These are phyloP conservation scores for Himalopsyche phryganea DNA, from an alignment of 1,140 invertebrate species.

Conservation along the genomic window DNA sequence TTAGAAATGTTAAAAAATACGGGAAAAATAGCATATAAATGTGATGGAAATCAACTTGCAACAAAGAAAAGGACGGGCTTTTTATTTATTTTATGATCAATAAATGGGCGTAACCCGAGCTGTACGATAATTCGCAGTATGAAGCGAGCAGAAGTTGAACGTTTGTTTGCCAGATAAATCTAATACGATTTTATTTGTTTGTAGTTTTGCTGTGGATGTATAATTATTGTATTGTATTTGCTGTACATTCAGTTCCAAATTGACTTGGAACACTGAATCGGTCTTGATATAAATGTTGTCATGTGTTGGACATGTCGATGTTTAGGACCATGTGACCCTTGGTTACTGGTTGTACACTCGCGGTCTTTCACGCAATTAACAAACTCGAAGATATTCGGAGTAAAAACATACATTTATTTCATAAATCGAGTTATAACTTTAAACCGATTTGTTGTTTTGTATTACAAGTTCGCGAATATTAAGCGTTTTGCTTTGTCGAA, in stretches of 20 bases:
- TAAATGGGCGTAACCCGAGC: no score
- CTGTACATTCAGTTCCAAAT: constrained; percentile 36
- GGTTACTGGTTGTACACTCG: constrained; percentile 35
- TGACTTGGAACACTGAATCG: constrained; percentile 36
- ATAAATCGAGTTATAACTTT: no score
- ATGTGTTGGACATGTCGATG: constrained; percentile 35
- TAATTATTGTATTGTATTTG: constrained; percentile 33
- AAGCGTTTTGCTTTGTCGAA: no score
- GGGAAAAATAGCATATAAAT: no score
- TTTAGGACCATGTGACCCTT: constrained; percentile 34
- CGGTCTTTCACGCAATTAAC: constrained; percentile 33
- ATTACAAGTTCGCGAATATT: no score
- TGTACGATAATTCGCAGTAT: no score
- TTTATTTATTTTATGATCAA: no score
- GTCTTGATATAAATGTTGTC: constrained; percentile 33
- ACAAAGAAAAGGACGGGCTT: no score
- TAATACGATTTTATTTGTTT: constrained; percentile 24
- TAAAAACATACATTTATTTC: no score
- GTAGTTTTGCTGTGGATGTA: constrained; percentile 34
- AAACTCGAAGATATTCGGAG: background rate
- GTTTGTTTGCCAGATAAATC: constrained; percentile 7
- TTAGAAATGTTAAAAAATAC: no score
- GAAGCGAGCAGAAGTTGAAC: constrained; percentile 10
- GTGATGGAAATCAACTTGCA: no score
- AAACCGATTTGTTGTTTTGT: no score